Percentiles rank a stretch among this genome's conserved stretches.
Evolutionary conservation across 2,797 vertebrate genomes (phyloP).

Genomic region (Neosilurus mollespiculum): DNA sequence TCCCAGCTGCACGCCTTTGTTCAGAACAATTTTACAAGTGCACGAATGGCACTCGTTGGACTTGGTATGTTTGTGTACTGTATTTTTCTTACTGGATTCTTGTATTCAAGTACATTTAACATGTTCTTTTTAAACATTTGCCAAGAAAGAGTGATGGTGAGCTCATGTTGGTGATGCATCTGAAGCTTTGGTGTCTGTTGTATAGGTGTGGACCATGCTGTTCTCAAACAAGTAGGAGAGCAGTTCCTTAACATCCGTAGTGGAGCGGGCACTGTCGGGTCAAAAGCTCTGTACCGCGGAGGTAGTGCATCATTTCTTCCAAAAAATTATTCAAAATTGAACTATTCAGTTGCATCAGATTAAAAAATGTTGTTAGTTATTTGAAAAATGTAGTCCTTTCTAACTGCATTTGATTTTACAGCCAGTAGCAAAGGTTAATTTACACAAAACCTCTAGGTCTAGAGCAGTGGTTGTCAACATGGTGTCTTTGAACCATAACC

Average conservation of each 20-base stretch:
- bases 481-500: not conserved
- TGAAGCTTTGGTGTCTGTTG: not conserved
- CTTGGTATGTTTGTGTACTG: conserved; percentile 76
- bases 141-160: not conserved
- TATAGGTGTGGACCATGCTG: conserved; percentile 85
- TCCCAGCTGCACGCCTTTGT: conserved; percentile 88
- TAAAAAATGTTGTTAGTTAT: not conserved
- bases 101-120: not conserved
- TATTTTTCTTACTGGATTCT: not conserved
- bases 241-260: conserved; percentile 95
- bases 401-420: not conserved
- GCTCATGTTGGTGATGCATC: not conserved
- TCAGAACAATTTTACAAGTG: conserved; percentile 93
- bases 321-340: not conserved
- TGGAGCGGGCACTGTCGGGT: conserved; percentile 78
- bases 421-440: not conserved
- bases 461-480: not conserved
- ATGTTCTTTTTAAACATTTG: no score
- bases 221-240: conserved; percentile 90
- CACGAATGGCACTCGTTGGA: conserved; percentile 93
- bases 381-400: no score
- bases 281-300: conserved; percentile 82
- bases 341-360: not conserved
- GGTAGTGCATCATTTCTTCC: conserved; percentile 70
- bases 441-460: not conserved